Evolutionary conservation across 1,140 invertebrate species (phyloP).

Genomic region (Gyrodactylus salaris): DNA sequence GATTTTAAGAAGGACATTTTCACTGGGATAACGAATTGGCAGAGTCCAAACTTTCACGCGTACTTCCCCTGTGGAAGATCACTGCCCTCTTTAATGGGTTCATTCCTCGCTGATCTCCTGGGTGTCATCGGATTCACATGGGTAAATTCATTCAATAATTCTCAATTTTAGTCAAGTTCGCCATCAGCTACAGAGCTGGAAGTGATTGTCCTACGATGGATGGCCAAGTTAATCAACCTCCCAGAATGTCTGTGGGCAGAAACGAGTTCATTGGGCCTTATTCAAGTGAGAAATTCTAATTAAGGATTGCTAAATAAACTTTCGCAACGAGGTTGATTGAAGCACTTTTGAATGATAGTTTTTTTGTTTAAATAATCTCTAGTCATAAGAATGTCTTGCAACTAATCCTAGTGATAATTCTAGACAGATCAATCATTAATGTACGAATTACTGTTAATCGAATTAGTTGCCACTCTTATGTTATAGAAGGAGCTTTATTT

Average conservation of each 20-base stretch:
- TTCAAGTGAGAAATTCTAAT: neutral
- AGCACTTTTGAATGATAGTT: too few relatives aligned
- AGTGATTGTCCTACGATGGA: conserved; percentile 60
- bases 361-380: too few relatives aligned
- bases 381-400: too few relatives aligned
- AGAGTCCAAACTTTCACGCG: conserved; percentile 86
- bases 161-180: conserved; percentile 15
- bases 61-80: conserved; percentile 93
- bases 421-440: too few relatives aligned
- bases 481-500: too few relatives aligned
- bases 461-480: too few relatives aligned
- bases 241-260: conserved; percentile 26
- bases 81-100: conserved; percentile 79
- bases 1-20: neutral
- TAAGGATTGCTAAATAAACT: too few relatives aligned
- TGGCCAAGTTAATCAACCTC: conserved; percentile 44
- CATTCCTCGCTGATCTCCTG: conserved; percentile 72
- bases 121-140: conserved; percentile 93
- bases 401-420: too few relatives aligned
- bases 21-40: conserved; percentile 46
- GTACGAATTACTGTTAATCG: too few relatives aligned
- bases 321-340: too few relatives aligned
- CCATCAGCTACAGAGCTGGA: conserved; percentile 77
- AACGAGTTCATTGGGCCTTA: neutral
- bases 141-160: conserved; percentile 27